Evolutionary conservation across 2,888 invertebrate species (phyloP).

Genomic region (Metalampra italica): DNA sequence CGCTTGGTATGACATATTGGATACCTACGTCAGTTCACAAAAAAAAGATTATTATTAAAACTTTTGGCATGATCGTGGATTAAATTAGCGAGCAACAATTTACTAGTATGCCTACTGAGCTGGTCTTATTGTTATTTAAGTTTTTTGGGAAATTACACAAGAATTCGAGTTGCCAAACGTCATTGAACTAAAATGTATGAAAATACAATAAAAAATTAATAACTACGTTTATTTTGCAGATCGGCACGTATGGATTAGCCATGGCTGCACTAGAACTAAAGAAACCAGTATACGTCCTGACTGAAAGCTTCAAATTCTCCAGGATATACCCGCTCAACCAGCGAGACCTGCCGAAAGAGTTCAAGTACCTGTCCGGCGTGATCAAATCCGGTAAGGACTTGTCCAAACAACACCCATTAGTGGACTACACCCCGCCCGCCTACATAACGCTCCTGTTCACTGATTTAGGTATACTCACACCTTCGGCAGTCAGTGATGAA

Average conservation of each 20-base stretch:
- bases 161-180: no score
- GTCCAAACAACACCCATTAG: constrained; percentile 88
- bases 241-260: constrained; percentile 91
- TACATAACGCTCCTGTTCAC: constrained; percentile 96
- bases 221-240: no score
- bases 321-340: constrained; percentile 96
- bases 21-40: no score
- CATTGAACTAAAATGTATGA: no score
- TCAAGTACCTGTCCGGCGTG: constrained; percentile 82
- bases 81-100: no score
- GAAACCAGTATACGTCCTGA: constrained; percentile 96
- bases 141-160: no score
- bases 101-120: no score
- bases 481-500: constrained; percentile 98
- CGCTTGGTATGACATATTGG: no score
- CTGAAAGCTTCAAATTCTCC: constrained; percentile 98
- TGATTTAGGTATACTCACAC: constrained; percentile 96
- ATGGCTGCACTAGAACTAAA: constrained; percentile 93
- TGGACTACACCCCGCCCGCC: constrained; percentile 98
- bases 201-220: no score
- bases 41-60: no score
- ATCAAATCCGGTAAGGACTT: constrained; percentile 55
- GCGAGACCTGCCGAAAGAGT: constrained; percentile 91
- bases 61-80: no score
- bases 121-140: no score